Evolutionary conservation across 1,140 invertebrate species (phyloP).

Genomic region (Pollicipes pollicipes): DNA sequence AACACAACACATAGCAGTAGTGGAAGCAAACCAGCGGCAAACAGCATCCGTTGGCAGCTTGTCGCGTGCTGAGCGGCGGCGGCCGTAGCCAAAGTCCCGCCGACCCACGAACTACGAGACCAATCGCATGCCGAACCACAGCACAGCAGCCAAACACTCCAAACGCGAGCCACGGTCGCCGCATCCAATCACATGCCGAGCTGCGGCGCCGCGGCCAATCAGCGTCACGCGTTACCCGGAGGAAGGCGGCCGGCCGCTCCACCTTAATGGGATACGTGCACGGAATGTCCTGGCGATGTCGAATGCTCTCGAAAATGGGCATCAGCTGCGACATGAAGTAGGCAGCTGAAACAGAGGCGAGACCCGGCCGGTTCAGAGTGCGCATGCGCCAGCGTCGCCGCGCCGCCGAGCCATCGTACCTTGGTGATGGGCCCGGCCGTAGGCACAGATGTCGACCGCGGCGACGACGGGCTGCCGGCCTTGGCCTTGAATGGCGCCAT

Average conservation of each 20-base stretch:
- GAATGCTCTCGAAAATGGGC: constrained; percentile 76
- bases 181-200: no score
- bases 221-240: background rate
- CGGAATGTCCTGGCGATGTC: constrained; percentile 21
- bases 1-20: no score
- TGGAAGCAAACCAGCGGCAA: no score
- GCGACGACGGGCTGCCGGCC: constrained; percentile 41
- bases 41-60: no score
- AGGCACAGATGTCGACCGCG: constrained; percentile 35
- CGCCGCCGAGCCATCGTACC: constrained; percentile 35
- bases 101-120: no score
- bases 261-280: background rate
- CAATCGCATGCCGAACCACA: no score
- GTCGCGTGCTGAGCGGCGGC: no score
- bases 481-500: constrained; percentile 85
- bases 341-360: constrained; percentile 40
- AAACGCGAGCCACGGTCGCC: no score
- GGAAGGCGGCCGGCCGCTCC: background rate
- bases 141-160: no score
- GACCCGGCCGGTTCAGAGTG: no score
- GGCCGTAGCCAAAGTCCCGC: no score
- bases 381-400: no score
- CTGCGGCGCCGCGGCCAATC: background rate
- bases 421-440: constrained; percentile 76
- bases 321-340: constrained; percentile 78